Evolutionary conservation across 2,113 vertebrate species (phyloP).

Genomic region (Carassius gibelio): DNA sequence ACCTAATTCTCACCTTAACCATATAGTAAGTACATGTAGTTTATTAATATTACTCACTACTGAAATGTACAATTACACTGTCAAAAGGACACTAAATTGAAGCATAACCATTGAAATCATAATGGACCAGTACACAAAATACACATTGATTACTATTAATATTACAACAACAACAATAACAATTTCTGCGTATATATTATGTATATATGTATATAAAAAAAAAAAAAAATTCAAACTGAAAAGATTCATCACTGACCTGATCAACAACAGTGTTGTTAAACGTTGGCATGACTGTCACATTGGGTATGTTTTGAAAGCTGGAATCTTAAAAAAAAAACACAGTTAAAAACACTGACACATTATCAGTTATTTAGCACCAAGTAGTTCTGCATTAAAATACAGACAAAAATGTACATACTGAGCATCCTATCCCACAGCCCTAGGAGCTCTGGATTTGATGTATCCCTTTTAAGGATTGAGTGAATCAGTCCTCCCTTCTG

Average conservation of each 20-base stretch:
- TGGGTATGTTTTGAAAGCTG: not conserved
- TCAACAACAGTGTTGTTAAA: conserved; percentile 54
- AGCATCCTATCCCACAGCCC: conserved; percentile 58
- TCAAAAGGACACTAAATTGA: too few relatives aligned
- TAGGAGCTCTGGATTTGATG: conserved; percentile 43
- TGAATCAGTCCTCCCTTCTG: conserved; percentile 39
- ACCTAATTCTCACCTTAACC: too few relatives aligned
- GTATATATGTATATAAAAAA: not conserved
- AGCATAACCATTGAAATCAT: too few relatives aligned
- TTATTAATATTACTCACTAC: too few relatives aligned
- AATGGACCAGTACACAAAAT: too few relatives aligned
- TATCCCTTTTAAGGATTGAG: conserved; percentile 20
- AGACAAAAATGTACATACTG: conserved; percentile 58
- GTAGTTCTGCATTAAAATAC: not conserved
- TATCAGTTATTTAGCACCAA: not conserved
- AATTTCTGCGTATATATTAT: not conserved
- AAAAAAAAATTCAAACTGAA: not conserved
- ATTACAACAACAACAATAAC: not conserved
- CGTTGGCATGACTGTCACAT: conserved; percentile 28
- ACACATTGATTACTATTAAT: not conserved
- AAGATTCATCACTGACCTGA: conserved; percentile 62
- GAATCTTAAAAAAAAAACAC: conserved; percentile 56
- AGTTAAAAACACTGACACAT: not conserved
- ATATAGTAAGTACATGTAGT: too few relatives aligned
- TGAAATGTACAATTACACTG: too few relatives aligned